Base-by-base conservation (phyloP, 2,797 vertebrate species). In the Atherinosoma microstoma region DNA sequence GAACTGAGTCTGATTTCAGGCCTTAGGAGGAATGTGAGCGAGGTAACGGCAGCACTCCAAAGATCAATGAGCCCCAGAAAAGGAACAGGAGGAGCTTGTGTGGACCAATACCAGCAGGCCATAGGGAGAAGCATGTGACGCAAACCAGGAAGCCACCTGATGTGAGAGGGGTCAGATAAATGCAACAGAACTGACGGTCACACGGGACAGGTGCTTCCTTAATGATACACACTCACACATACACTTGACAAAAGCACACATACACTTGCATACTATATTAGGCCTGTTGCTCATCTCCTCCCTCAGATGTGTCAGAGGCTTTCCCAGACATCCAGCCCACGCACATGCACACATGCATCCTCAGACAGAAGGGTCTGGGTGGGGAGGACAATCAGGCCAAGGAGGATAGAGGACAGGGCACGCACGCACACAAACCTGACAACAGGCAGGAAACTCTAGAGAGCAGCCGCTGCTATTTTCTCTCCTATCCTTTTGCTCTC, bases 131-230 rank as follows among this genome's bases (percentile, higher is more conserved):
- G 82, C 84, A 60, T 94, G 94, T 96, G 95, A 95, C 94, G 95
- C 95, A 98, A 96, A 98, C 95, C 97, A 97, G 96, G 97, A 98
- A 98, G 95, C 97, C 94, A 98, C 97, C 97, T 98, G 96, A 97
- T 96, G 97, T 96, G 96, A 96, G 95, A 92, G 90, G 93, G 96
- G 93, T 92, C 95, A 95, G 95, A 96, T 95, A 96, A 96, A 95
- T 94, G 95, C 93, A 88, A 92, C 93, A 93, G 87, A 92, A 91
- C 86, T 92, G 88, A 94, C 93, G 91, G 82, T 80, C 93, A 93
- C 96, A 89, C 81, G 89, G 94, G 96, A 95, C 97, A 98, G 97
- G 97, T 98, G 97, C 95, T 98, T 98, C 97, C 97, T 98, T 94
- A 59, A 64, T 78, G 83, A 84, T 75, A 90, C 93, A 92, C 87